Conservation (phyloP, 2,888 invertebrate genomes). For the Lepidonotus clava region DNA sequence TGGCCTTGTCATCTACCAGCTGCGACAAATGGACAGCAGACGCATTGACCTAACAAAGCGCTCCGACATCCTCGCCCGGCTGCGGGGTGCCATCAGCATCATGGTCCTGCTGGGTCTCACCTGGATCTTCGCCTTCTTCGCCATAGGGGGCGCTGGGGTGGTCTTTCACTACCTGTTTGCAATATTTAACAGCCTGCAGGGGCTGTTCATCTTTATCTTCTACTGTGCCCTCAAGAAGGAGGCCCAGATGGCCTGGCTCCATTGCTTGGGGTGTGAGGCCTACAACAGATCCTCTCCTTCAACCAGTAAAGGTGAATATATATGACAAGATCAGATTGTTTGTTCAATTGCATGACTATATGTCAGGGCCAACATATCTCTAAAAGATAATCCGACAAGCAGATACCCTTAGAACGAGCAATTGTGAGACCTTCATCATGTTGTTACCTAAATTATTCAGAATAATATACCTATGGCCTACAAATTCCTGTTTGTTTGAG, state of each 20-base stretch:
- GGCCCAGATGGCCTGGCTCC: constrained; percentile 69
- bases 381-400: too few relatives aligned
- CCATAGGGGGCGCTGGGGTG: constrained; percentile 67
- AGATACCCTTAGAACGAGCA: not conserved
- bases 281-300: not conserved
- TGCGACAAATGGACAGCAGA: constrained; percentile 58
- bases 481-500: too few relatives aligned
- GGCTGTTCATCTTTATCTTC: constrained; percentile 78
- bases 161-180: constrained; percentile 77
- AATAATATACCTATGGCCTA: not conserved
- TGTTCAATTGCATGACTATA: too few relatives aligned
- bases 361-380: too few relatives aligned
- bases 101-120: constrained; percentile 75
- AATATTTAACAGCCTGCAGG: constrained; percentile 77
- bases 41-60: constrained; percentile 66
- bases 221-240: constrained; percentile 75
- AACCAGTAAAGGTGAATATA: not conserved
- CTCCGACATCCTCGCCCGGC: constrained; percentile 65
- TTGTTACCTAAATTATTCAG: not conserved
- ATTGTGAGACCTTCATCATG: not conserved
- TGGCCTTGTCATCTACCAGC: constrained; percentile 76
- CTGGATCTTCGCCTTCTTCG: constrained; percentile 77
- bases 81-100: constrained; percentile 72
- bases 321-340: not conserved
- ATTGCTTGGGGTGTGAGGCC: constrained; percentile 44